A percentile compares a stretch with the other conserved stretches of the same genome.
Conservation (phyloP, 2,113 vertebrate genomes). For the Grammomys dolichurus region DNA sequence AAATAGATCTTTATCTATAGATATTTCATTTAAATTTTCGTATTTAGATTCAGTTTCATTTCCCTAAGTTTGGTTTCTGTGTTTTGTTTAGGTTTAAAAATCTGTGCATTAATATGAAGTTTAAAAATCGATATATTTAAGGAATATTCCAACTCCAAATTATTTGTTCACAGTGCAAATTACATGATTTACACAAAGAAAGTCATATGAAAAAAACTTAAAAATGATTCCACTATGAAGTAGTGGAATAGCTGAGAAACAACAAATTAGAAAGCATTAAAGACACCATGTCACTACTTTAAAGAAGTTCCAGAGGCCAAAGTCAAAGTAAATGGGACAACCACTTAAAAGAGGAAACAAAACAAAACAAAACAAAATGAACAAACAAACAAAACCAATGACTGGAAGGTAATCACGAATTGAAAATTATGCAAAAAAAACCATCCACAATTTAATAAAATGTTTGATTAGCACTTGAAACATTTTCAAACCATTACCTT, state of each 20-base stretch:
- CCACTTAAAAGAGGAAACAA: neutral
- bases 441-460: too few species aligned
- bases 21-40: neutral
- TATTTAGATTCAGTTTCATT: neutral
- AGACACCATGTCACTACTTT: neutral
- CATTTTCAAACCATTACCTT: too few species aligned
- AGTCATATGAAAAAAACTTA: neutral
- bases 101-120: neutral
- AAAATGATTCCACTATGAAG: neutral
- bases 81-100: neutral
- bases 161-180: neutral
- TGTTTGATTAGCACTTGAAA: too few species aligned
- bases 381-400: too few species aligned
- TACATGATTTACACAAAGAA: neutral
- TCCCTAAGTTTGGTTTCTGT: neutral
- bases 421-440: too few species aligned
- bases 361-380: too few species aligned
- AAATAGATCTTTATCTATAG: neutral
- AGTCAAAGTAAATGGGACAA: neutral
- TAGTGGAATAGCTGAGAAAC: neutral
- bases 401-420: neutral
- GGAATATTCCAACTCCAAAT: neutral
- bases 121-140: neutral
- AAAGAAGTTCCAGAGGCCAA: neutral
- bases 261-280: neutral